Conservation (phyloP, 2,113 vertebrate genomes). For the Paratilapia polleni region DNA sequence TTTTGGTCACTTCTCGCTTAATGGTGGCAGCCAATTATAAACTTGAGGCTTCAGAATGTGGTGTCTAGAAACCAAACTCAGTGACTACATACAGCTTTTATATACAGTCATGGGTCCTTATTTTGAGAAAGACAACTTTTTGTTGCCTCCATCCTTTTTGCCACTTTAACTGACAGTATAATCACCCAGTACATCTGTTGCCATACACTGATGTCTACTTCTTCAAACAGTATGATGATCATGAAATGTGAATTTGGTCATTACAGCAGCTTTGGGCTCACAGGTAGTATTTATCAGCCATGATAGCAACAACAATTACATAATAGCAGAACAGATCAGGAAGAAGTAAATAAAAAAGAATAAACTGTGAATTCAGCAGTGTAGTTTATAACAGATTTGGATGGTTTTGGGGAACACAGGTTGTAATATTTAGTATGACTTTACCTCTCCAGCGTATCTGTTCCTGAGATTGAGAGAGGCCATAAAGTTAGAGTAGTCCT, state of each 20-base stretch:
- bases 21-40: not conserved
- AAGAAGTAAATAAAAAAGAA: not conserved
- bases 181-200: not conserved
- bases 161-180: not conserved
- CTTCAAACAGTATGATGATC: not conserved
- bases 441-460: conserved; percentile 95
- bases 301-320: not conserved
- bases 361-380: not conserved
- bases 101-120: too few species aligned
- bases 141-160: not conserved
- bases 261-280: not conserved
- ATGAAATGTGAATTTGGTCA: not conserved
- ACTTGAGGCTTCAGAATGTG: not conserved
- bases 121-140: not conserved
- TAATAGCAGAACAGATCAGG: not conserved
- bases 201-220: not conserved
- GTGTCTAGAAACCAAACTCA: not conserved
- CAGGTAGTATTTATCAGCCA: not conserved
- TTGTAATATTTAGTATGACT: not conserved
- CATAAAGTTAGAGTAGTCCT: conserved; percentile 99
- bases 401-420: not conserved
- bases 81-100: not conserved
- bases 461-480: conserved; percentile 97
- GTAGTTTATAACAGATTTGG: not conserved
- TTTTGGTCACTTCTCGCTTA: not conserved